A percentile compares a stretch with the other conserved stretches of the same genome.
phyloP scores from a whole-genome alignment of 2,797 vertebrate species.

The Zenarchopterus dispar region DNA sequence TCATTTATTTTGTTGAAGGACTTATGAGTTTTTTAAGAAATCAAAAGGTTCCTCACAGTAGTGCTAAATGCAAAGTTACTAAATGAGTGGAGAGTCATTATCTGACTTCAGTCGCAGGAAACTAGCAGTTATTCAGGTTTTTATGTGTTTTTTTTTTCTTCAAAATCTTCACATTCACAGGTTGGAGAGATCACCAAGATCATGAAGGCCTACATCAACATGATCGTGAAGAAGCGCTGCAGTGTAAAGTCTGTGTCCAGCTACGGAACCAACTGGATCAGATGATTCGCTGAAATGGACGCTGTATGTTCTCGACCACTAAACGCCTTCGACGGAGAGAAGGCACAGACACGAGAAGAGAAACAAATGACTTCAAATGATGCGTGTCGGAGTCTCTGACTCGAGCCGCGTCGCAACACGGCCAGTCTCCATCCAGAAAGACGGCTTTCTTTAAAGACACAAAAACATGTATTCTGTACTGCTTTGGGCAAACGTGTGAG shows the following conservation, averaged over 20 bases:
- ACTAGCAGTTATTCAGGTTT: no score
- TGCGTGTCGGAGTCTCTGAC: constrained; percentile 12
- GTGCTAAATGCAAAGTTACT: no score
- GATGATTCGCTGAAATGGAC: constrained; percentile 76
- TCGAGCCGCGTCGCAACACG: constrained; percentile 10
- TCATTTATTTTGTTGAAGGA: no score
- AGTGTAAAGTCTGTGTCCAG: constrained; percentile 89
- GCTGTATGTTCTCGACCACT: neutral
- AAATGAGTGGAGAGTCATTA: no score
- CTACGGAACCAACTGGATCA: constrained; percentile 87
- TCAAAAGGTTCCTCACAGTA: no score
- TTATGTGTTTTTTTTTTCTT: neutral
- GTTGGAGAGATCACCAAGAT: constrained; percentile 95
- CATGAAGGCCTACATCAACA: constrained; percentile 97
- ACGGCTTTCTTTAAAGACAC: constrained; percentile 16
- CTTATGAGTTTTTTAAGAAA: no score
- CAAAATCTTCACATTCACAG: constrained; percentile 63
- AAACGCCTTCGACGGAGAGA: constrained; percentile 6
- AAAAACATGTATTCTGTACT: constrained; percentile 12
- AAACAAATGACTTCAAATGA: constrained; percentile 13
- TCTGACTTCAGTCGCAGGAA: no score
- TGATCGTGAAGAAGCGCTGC: constrained; percentile 96
- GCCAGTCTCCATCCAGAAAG: constrained; percentile 16
- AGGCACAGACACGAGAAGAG: constrained; percentile 20
- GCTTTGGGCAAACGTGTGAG: constrained; percentile 36